Percentiles rank a stretch among this genome's conserved stretches.
phyloP scores from a whole-genome alignment of 1,140 invertebrate genomes.

The Calycopis cecrops region DNA sequence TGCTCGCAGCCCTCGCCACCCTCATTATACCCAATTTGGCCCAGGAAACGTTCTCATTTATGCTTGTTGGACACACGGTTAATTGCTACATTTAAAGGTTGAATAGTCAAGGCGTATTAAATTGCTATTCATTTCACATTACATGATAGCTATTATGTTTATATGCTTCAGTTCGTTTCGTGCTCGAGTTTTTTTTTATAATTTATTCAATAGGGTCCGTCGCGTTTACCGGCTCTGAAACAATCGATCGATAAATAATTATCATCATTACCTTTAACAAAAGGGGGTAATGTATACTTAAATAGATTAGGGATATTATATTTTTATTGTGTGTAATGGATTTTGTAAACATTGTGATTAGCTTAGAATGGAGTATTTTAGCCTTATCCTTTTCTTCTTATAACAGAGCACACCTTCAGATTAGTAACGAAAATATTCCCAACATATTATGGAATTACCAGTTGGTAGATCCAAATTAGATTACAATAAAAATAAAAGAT shows the following conservation, averaged over 20 bases:
- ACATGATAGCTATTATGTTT: conserved; percentile 18
- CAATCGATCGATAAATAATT: too few species aligned
- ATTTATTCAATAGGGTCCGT: conserved; percentile 12
- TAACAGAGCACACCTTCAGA: too few species aligned
- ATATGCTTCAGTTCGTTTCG: conserved; percentile 11
- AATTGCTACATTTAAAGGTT: conserved; percentile 46
- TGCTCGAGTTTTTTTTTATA: too few species aligned
- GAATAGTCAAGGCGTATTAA: conserved; percentile 31
- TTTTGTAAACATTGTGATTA: too few species aligned
- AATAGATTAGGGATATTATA: too few species aligned
- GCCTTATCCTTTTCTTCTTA: too few species aligned
- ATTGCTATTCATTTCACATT: conserved; percentile 25
- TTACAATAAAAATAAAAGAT: too few species aligned
- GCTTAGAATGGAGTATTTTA: too few species aligned
- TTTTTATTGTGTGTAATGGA: too few species aligned
- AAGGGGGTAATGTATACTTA: not conserved
- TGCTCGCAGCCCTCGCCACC: conserved; percentile 46
- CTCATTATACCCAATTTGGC: conserved; percentile 64
- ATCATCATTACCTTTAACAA: not conserved
- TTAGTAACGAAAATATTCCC: too few species aligned
- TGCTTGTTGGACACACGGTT: conserved; percentile 52
- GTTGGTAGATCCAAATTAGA: too few species aligned
- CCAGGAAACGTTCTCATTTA: conserved; percentile 57
- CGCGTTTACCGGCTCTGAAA: not conserved
- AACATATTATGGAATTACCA: too few species aligned